Base-by-base conservation (phyloP, 2,888 invertebrate genomes). In the Carterocephalus palaemon region DNA sequence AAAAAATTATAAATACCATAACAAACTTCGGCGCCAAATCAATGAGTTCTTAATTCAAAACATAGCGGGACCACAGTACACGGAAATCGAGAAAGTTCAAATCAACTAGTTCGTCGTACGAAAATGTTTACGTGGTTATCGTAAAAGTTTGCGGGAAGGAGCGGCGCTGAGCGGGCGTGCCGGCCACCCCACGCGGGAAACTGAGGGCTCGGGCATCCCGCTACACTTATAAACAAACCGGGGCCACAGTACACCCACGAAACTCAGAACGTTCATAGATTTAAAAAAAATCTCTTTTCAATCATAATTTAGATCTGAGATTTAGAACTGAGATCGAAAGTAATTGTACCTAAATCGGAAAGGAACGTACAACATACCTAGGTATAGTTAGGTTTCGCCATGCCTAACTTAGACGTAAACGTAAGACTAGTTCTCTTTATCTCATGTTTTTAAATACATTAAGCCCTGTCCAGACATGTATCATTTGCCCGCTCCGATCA, bases 221-320 rank as follows among this genome's bases (percentile, higher is more conserved):
- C 61, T 58, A 59, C 64, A 53, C 64, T 64, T 78, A 75, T 75
- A 74, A 72, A 73, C 70, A 67, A 60, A 54, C 40, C 48, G 51
- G 51, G 42, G 17, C n/a, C 42, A 53, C 40, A 62, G 61, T 39
- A 46, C 38, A 55, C 39, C 15, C 33, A 23, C 12, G 23, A 42
- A 9, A 9, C 23, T 33, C 46, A 57, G 53, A 58, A 29, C 17
- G 24, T 16, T 36, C 40, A 4, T 34, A 2, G 9, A 31, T 17
- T 17, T 9, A 4, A 9, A 17, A n/a, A n/a, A n/a, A n/a, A n/a
- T n/a, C n/a, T n/a, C n/a, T n/a, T n/a, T n/a, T n/a, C n/a, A n/a
- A n/a, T n/a, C n/a, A n/a, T n/a, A n/a, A n/a, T n/a, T n/a, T n/a
- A n/a, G n/a, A n/a, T n/a, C n/a, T n/a, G n/a, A n/a, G n/a, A n/a